phyloP scores from a whole-genome alignment of 1,140 invertebrate species.

The Pseudomyrmex sp. region DNA sequence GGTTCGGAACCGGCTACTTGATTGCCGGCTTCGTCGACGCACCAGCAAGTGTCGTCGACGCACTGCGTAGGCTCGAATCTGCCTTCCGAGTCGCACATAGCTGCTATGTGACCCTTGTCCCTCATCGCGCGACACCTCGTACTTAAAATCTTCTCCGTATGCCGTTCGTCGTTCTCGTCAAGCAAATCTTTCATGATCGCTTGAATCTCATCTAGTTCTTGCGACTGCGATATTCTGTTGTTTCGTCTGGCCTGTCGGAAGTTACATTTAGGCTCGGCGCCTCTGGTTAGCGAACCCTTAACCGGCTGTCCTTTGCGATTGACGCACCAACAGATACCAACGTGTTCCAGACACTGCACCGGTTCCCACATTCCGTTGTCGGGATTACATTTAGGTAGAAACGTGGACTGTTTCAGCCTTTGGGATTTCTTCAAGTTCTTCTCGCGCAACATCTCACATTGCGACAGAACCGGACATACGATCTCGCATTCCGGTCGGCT shows the following conservation, averaged over 20 bases:
- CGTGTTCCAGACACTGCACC: slow-evolving; percentile 92
- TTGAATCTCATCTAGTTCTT: slow-evolving; percentile 79
- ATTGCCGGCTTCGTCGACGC: slow-evolving; percentile 94
- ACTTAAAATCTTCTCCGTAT: slow-evolving; percentile 73
- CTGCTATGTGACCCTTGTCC: slow-evolving; percentile 85
- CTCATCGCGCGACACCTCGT: slow-evolving; percentile 89
- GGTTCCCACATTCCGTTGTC: slow-evolving; percentile 91
- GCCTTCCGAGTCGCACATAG: slow-evolving; percentile 88
- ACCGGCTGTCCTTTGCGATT: slow-evolving; percentile 91
- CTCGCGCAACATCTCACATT: slow-evolving; percentile 91
- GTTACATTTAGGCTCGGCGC: slow-evolving; percentile 90
- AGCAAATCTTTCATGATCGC: slow-evolving; percentile 76
- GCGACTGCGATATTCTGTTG: slow-evolving; percentile 77
- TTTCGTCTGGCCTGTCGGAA: slow-evolving; percentile 89
- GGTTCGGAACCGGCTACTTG: slow-evolving; percentile 88
- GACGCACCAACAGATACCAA: slow-evolving; percentile 94
- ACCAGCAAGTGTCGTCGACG: slow-evolving; percentile 91
- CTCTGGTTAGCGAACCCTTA: slow-evolving; percentile 91
- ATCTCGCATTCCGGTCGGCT: slow-evolving; percentile 92
- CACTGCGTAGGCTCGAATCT: slow-evolving; percentile 92
- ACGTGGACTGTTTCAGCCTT: slow-evolving; percentile 89
- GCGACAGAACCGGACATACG: slow-evolving; percentile 93
- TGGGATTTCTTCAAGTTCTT: slow-evolving; percentile 90
- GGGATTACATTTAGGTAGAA: slow-evolving; percentile 89
- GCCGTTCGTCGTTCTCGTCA: slow-evolving; percentile 72